phyloP scores from a whole-genome alignment of 2,797 vertebrate species.

The Pelochelys cantorii region DNA sequence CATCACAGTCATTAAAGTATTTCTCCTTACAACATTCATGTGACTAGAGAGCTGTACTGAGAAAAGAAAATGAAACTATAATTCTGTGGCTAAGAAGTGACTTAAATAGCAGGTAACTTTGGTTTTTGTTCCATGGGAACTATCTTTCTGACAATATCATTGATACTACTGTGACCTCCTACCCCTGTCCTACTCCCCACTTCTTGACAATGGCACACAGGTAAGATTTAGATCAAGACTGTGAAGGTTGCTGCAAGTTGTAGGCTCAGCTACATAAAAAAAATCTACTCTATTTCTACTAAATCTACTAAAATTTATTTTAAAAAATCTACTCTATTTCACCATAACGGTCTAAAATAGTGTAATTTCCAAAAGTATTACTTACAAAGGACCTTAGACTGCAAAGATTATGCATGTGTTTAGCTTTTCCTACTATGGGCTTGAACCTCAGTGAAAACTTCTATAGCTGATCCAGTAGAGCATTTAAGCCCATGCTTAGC shows the following conservation, averaged over 20 bases:
- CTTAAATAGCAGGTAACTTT: conserved; percentile 37
- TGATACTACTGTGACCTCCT: neutral
- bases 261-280: neutral
- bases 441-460: neutral
- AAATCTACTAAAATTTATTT: neutral
- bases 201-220: neutral
- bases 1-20: neutral
- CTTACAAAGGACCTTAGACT: neutral
- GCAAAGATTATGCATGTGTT: neutral
- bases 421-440: accelerated
- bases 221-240: neutral
- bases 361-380: neutral
- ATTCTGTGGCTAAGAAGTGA: conserved; percentile 17
- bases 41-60: neutral
- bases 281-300: too few relatives aligned
- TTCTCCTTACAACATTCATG: neutral
- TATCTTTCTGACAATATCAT: neutral
- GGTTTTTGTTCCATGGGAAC: neutral
- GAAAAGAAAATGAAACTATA: conserved; percentile 22
- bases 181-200: neutral
- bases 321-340: neutral
- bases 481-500: neutral
- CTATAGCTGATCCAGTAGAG: neutral
- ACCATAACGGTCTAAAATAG: neutral
- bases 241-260: neutral